Percentiles rank a stretch among this genome's conserved stretches.
These are phyloP conservation scores for Drepana arcuata DNA, from an alignment of 1,140 invertebrate genomes.

Conservation along the genomic window DNA sequence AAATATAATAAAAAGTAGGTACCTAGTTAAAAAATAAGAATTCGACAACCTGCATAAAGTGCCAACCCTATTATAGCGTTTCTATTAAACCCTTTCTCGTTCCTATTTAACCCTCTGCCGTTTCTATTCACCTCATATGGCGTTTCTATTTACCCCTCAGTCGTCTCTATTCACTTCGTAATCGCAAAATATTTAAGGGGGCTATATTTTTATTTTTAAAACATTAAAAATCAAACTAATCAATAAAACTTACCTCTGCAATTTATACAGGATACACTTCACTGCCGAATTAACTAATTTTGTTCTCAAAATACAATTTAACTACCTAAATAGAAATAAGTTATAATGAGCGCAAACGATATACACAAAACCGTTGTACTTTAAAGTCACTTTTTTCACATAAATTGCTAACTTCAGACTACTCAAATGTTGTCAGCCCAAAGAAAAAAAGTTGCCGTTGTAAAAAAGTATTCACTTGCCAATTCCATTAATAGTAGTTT, in stretches of 20 bases:
- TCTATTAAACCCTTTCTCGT: conserved; percentile 6
- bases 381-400: conserved; percentile 1
- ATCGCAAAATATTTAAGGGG: neutral
- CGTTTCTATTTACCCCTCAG: conserved; percentile 4
- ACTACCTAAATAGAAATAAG: conserved; percentile 1
- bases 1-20: too few relatives aligned
- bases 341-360: neutral
- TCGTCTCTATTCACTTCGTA: too few relatives aligned
- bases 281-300: conserved; percentile 1
- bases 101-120: conserved; percentile 2
- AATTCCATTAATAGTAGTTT: neutral
- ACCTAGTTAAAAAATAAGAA: too few relatives aligned
- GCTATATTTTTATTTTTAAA: neutral
- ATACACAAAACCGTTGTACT: conserved; percentile 1
- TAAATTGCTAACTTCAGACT: conserved; percentile 3
- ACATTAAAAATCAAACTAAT: neutral
- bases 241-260: conserved; percentile 1
- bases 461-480: neutral
- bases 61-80: conserved; percentile 3
- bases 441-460: neutral
- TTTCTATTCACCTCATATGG: conserved; percentile 4
- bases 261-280: conserved; percentile 2
- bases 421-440: neutral
- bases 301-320: conserved; percentile 4
- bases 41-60: too few relatives aligned